phyloP scores from a whole-genome alignment of 2,888 invertebrate genomes.

The Bimastos eiseni region DNA sequence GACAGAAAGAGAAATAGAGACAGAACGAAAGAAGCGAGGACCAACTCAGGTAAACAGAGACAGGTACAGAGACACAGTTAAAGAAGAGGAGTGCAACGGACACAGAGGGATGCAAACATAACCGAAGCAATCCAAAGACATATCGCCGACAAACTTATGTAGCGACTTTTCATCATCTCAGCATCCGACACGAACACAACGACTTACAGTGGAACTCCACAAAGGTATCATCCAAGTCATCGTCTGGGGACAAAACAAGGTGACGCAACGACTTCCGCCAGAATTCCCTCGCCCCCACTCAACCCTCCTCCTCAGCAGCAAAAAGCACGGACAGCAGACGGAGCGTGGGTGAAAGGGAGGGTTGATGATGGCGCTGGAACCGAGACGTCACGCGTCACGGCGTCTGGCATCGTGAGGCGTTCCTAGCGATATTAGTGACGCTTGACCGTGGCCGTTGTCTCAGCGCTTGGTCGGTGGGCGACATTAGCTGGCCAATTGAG shows the following conservation, averaged over 20 bases:
- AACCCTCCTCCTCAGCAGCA: not conserved
- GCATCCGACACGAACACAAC: no score
- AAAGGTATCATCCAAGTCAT: not conserved
- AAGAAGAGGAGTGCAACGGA: not conserved
- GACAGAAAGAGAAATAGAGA: not conserved
- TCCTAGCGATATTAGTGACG: not conserved
- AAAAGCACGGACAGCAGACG: not conserved
- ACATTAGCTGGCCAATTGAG: slow-evolving; percentile 3
- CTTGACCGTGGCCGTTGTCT: not conserved
- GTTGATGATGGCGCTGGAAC: not conserved
- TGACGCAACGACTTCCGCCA: not conserved
- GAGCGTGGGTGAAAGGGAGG: not conserved
- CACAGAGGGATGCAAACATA: not conserved
- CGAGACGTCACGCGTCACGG: slow-evolving; percentile 8
- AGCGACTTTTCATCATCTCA: no score
- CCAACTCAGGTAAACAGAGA: not conserved
- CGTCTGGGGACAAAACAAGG: not conserved
- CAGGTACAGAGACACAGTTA: not conserved
- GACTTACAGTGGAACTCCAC: no score
- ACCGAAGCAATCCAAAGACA: no score
- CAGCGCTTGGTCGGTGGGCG: not conserved
- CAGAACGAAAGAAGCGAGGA: not conserved
- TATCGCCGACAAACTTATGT: no score
- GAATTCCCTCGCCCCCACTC: not conserved
- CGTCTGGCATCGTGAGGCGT: not conserved